Conservation (phyloP, 2,888 invertebrate species). For the Erpobdella octoculata region DNA sequence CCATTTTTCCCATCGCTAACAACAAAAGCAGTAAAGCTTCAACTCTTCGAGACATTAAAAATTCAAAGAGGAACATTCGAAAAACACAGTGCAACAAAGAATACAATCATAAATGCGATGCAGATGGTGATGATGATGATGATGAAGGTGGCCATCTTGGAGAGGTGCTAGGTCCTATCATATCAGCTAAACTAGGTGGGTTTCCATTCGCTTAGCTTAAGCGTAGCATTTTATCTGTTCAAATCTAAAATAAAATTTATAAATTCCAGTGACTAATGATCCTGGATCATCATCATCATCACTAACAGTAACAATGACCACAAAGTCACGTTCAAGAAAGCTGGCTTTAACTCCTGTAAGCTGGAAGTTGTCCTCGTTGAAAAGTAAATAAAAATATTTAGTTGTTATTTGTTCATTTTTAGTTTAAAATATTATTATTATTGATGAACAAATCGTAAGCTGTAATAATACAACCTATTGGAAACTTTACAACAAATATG, state of each 20-base stretch:
- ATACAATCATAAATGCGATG: neutral
- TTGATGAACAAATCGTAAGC: too few species aligned
- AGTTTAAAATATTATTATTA: too few species aligned
- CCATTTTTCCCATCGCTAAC: neutral
- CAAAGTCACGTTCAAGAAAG: neutral
- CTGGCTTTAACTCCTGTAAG: neutral
- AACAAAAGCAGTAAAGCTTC: neutral
- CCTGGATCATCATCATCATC: conserved; percentile 4
- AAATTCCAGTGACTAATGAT: neutral
- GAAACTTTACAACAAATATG: too few species aligned
- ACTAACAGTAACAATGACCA: neutral
- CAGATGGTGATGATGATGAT: neutral
- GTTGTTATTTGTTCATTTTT: too few species aligned
- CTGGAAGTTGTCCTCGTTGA: neutral
- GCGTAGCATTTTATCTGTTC: neutral
- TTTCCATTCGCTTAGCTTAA: neutral
- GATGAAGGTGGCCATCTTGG: neutral
- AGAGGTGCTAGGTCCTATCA: neutral
- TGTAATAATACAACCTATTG: too few species aligned
- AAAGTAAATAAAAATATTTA: too few species aligned
- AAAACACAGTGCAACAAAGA: too few species aligned
- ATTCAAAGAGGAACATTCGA: too few species aligned
- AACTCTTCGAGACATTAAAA: too few species aligned
- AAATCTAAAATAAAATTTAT: neutral
- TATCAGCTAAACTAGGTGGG: neutral